A percentile compares a stretch with the other conserved stretches of the same genome.
Evolutionary conservation across 2,113 vertebrate species (phyloP).

Genomic region (Dicerorhinus sumatrensis): DNA sequence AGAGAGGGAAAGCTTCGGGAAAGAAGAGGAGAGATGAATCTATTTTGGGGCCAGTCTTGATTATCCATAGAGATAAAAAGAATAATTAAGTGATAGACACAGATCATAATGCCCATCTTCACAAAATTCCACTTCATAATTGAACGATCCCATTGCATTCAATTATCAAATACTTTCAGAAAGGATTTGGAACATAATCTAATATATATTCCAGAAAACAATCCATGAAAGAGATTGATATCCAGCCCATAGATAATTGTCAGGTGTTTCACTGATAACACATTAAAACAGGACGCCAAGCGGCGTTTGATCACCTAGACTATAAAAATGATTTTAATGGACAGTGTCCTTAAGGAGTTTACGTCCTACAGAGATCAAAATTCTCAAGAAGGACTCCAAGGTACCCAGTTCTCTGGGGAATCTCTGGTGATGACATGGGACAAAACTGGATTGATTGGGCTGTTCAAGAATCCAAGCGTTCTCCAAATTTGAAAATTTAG

Average conservation of each 20-base stretch:
- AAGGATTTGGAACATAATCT: background rate
- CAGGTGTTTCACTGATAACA: background rate
- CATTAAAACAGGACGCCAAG: background rate
- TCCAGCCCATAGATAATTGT: background rate
- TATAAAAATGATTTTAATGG: background rate
- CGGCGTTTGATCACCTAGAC: background rate
- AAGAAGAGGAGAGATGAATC: background rate
- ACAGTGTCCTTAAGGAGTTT: background rate
- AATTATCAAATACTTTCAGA: conserved; percentile 6
- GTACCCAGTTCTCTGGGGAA: background rate
- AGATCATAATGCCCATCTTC: background rate
- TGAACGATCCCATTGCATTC: background rate
- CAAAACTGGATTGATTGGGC: background rate
- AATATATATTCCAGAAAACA: background rate
- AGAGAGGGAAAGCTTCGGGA: background rate
- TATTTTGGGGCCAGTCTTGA: conserved; percentile 5
- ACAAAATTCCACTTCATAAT: conserved; percentile 21
- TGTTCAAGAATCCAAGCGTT: background rate
- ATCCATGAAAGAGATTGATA: background rate
- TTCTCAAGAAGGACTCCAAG: background rate
- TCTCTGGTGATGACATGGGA: background rate
- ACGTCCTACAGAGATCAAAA: background rate
- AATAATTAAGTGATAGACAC: background rate
- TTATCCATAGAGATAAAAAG: background rate
- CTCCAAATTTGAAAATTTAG: background rate